Conservation (phyloP, 2,113 vertebrate species). For the Empidonax alnorum region DNA sequence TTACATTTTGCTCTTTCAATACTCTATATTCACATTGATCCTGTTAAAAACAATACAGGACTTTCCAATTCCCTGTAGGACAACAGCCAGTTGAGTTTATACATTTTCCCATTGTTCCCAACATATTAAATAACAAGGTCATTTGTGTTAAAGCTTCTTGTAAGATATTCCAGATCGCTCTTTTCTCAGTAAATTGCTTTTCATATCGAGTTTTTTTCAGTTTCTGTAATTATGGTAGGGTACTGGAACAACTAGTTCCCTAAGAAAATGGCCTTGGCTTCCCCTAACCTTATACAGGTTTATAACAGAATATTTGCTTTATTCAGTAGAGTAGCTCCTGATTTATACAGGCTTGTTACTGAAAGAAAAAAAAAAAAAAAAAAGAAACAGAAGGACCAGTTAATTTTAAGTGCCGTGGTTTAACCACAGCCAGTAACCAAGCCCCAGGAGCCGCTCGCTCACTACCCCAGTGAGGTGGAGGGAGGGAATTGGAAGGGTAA, state of each 20-base stretch:
- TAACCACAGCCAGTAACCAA: background rate
- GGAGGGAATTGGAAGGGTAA: background rate
- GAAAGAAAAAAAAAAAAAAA: background rate
- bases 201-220: background rate
- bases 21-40: background rate
- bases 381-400: background rate
- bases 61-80: background rate
- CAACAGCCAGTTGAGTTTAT: background rate
- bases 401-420: background rate
- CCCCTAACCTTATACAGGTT: background rate
- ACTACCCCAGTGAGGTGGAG: accelerated
- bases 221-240: background rate
- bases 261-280: background rate
- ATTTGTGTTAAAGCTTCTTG: background rate
- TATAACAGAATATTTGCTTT: background rate
- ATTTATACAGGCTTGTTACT: background rate
- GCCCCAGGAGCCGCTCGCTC: accelerated
- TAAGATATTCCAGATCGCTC: background rate
- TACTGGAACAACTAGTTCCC: background rate
- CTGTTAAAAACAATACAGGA: background rate
- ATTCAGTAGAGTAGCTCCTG: background rate
- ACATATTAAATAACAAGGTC: background rate
- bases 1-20: background rate
- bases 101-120: background rate
- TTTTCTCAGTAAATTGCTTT: background rate